Conservation (phyloP, 2,797 vertebrate species). For the Huso huso region DNA sequence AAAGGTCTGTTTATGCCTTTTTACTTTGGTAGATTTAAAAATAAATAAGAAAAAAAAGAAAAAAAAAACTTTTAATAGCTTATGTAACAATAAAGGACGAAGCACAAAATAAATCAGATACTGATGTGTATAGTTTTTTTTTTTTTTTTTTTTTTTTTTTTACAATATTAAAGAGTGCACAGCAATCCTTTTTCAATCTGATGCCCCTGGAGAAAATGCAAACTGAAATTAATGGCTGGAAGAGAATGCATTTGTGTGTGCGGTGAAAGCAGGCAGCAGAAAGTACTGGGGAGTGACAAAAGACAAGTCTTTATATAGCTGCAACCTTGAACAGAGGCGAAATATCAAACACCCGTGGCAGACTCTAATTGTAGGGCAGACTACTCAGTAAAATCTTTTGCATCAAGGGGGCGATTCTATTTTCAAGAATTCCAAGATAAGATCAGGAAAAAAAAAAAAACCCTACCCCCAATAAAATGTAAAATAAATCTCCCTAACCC, state of each 20-base stretch:
- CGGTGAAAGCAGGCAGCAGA: constrained; percentile 10
- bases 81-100: constrained; percentile 32
- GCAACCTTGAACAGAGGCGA: constrained; percentile 22
- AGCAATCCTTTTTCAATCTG: not conserved
- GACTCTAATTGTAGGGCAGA: not conserved
- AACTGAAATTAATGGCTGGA: not conserved
- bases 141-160: constrained; percentile 10
- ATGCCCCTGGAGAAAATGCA: not conserved
- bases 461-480: no score
- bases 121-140: constrained; percentile 27
- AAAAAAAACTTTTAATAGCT: constrained; percentile 33
- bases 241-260: not conserved
- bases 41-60: constrained; percentile 17
- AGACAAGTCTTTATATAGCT: constrained; percentile 18
- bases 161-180: constrained; percentile 10
- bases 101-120: constrained; percentile 18
- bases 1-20: constrained; percentile 35
- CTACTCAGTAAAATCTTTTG: no score
- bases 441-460: no score
- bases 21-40: constrained; percentile 33
- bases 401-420: no score
- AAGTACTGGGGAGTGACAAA: not conserved
- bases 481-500: no score
- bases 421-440: no score
- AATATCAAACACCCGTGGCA: constrained; percentile 15